Evolutionary conservation across 2,888 invertebrate genomes (phyloP), one percentile per base, ranked within the genome.

Genomic region (Ormyrus pomaceus): DNA sequence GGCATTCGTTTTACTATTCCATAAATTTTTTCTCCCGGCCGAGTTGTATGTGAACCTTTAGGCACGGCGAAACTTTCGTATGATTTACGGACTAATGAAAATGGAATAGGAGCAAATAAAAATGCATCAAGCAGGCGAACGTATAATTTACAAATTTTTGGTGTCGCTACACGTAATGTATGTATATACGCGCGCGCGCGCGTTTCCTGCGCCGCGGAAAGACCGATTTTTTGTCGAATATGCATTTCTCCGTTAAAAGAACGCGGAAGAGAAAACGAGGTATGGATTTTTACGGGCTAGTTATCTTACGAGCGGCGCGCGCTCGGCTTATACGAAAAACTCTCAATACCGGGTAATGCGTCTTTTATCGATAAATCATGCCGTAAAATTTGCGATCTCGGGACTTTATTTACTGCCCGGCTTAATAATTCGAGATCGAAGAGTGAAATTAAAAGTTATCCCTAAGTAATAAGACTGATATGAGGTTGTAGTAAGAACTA

Each of bases 221-320:
- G 19, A 69, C 46, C 19, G 48, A 79, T 70, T 75, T 79, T 79
- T 79, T 69, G 70, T 51, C 65, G 65, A 69, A 64, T 74, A 69
- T 61, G 66, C 68, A 74, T 72, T 72, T 72, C 72, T 53, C 66
- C 58, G 59, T 79, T 74, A 74, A 55, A 73, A 50, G 73, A 79
- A 79, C 59, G 75, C 79, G 79, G 79, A 71, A 75, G 70, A 19
- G 61, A 69, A 73, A 73, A 79, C 55, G 68, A 79, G 68, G 56
- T 59, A 65, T 51, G 51, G 9, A 73, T 69, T 74, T 68, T 74
- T 58, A 74, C 45, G 55, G n/a, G 68, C 53, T 19, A 48, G 64
- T 64, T 65, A 58, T 2, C 62, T 19, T 58, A 50, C 11, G 9
- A 34, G 34, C 34, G 34, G 34, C 34, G 34, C 34, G 34, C 55